Percentiles rank a stretch among this genome's conserved stretches.
Conservation (phyloP, 2,797 vertebrate species). For the Gymnoscopelus braueri region DNA sequence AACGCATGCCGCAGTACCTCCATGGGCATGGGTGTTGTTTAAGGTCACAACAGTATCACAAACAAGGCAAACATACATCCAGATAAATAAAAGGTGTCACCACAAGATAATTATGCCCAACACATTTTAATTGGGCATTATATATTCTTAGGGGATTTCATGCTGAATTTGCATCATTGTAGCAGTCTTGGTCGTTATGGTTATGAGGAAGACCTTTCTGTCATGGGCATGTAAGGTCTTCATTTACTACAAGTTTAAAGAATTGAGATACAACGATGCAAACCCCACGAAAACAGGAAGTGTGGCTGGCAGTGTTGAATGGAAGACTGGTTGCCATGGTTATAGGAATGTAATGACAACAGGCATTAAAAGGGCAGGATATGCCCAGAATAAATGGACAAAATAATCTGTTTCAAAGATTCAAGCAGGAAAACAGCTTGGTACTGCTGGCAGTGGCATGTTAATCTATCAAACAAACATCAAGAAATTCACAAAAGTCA, state of each 20-base stretch:
- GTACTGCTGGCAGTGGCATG: neutral
- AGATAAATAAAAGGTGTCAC: slow-evolving; percentile 9
- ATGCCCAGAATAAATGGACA: slow-evolving; percentile 39
- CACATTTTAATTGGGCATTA: slow-evolving; percentile 62
- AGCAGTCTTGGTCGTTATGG: neutral
- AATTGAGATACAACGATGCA: neutral
- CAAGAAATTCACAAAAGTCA: neutral
- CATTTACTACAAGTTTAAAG: too few relatives aligned
- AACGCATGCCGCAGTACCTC: neutral
- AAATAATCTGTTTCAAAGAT: slow-evolving; percentile 4
- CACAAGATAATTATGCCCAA: slow-evolving; percentile 49
- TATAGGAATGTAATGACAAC: slow-evolving; percentile 19
- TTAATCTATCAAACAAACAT: too few relatives aligned
- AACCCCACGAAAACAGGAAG: slow-evolving; percentile 55
- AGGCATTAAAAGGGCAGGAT: slow-evolving; percentile 44
- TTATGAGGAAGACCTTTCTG: slow-evolving; percentile 10
- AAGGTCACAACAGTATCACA: slow-evolving; percentile 4
- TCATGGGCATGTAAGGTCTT: slow-evolving; percentile 3
- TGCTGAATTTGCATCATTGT: slow-evolving; percentile 4
- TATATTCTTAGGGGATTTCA: slow-evolving; percentile 10
- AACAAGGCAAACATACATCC: neutral
- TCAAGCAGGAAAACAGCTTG: neutral
- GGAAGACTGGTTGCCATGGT: slow-evolving; percentile 33
- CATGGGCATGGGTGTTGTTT: neutral
- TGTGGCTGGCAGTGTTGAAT: slow-evolving; percentile 34